Conservation (phyloP, 1,140 invertebrate species). For the Apis laboriosa region DNA sequence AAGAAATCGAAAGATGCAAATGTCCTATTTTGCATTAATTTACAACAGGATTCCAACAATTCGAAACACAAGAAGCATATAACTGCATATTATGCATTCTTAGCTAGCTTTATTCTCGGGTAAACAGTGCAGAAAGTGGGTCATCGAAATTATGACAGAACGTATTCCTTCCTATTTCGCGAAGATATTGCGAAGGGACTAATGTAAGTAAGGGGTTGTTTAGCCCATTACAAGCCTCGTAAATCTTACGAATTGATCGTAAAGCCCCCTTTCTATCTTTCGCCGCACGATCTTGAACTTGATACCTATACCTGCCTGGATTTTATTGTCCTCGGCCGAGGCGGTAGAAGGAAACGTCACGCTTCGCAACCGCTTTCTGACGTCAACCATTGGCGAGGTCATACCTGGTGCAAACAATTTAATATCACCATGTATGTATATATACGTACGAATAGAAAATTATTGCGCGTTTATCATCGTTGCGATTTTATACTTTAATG, state of each 20-base stretch:
- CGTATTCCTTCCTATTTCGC: neutral
- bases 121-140: neutral
- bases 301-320: conserved; percentile 34
- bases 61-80: too few species aligned
- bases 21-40: too few species aligned
- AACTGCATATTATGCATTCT: too few species aligned
- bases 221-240: neutral
- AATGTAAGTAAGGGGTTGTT: neutral
- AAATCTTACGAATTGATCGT: conserved; percentile 29
- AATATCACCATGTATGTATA: neutral
- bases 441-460: neutral
- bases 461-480: neutral
- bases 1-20: too few species aligned
- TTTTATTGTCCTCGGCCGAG: conserved; percentile 23
- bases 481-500: neutral
- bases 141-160: conserved; percentile 7
- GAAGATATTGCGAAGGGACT: neutral
- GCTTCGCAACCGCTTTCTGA: conserved; percentile 29
- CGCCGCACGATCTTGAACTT: conserved; percentile 20
- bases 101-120: neutral
- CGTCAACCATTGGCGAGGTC: conserved; percentile 12
- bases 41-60: too few species aligned
- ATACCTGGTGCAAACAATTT: neutral
- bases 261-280: neutral
- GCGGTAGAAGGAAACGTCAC: conserved; percentile 21